Base-by-base conservation (phyloP, 2,113 vertebrate genomes). In the Macrotus californicus region DNA sequence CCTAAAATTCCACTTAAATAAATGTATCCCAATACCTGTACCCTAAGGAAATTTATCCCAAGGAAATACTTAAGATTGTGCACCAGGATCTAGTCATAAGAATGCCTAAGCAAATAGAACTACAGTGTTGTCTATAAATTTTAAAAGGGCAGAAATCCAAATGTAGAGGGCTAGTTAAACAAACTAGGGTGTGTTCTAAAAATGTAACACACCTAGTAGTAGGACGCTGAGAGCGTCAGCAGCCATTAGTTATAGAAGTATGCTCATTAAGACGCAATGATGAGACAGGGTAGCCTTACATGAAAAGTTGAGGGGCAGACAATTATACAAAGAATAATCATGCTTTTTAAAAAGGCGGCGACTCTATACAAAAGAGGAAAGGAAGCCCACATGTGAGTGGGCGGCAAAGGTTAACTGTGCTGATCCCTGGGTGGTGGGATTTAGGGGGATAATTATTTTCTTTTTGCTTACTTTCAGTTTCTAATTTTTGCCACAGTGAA, bases 401-500 rank as follows among this genome's bases (percentile, higher is more conserved):
- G 80, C 88, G 24, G 36, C 73, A 48, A 61, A 69, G 36, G 77
- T 88, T 61, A 83, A 72, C 82, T 46, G 19, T 70, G 43, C 41
- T 91, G 56, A 16, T 36, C 83, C 22, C 43, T n/a, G 22, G 75
- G 64, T 72, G 36, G 18, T 56, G 5, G 50, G 16, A 95, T 48
- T 69, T 54, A 69, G n/a, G 46, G 39, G 50, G 41, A 64, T 85
- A 66, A 92, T 67, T 80, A 79, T 80, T 77, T 87, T 86, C 59
- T 59, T 89, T 86, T 86, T 52, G 89, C 66, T 82, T 76, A 50
- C 66, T 56, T 89, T 31, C 69, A n/a, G 80, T 93, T 92, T 93
- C 67, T 82, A 79, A 76, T 67, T 94, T 94, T 96, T 90, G 80
- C 94, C 90, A 82, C 19, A 54, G 39, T 54, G 41, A 89, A 81